Base-by-base conservation (phyloP, 2,888 invertebrate species). In the Dastarcus helophoroides region DNA sequence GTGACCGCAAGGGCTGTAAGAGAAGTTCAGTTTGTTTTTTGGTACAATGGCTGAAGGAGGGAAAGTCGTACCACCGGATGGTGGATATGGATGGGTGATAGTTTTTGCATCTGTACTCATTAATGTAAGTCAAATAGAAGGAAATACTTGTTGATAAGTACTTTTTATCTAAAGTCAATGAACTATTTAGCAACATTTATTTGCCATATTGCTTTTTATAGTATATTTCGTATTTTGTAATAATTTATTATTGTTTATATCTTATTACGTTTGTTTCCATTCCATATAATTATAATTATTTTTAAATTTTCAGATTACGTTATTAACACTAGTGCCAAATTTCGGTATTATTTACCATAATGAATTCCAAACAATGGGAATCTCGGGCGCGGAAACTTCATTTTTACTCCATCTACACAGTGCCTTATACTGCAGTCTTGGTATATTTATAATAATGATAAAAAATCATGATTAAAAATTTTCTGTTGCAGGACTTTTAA, bases 331-430 rank as follows among this genome's bases (percentile, higher is more conserved):
- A 17, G 53, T 57, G 34, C 60, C 62, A 50, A 60, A 57, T 40
- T 64, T 64, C 39, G 64, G 64, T 4, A 50, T 64, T 21, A 58
- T 64, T 28, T 64, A 58, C 43, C 44, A 54, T 36, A 49, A 53
- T 11, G 58, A 60, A 25, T 63, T 64, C 31, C 22, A 43, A 14
- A 42, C 36, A 8, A 49, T 60, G 44, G 53, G 51, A 11, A 54
- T 64, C 24, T 50, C 54, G 3, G 56, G 57, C 3, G 59, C 62
- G 1, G 47, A 63, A 47, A 61, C 55, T 6, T 63, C 63, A 3
- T 51, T 64, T 35, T 49, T 64, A 12, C 40, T 64, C 8, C 63
- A 64, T 48, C 44, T 64, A 22, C 58, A 63, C 34, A 62, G 56
- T 33, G 55, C 61, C 8, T 49, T 63, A 14, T 55, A 53, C 39